Evolutionary conservation across 2,113 vertebrate genomes (phyloP).

Genomic region (Phalacrocorax brasilianus): DNA sequence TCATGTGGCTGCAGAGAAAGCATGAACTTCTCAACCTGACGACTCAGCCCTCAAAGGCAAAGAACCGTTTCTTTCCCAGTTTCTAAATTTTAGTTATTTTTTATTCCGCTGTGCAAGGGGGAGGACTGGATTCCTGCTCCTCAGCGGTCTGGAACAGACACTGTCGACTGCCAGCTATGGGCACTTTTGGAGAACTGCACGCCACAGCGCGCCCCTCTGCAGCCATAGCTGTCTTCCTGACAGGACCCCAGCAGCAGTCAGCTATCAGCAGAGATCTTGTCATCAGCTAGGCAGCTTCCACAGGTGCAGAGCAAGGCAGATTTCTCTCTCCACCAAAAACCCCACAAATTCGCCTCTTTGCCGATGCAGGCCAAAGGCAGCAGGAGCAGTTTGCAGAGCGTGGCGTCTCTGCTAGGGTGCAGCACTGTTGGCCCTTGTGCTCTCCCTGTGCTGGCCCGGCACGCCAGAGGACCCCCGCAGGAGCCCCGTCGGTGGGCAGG

Average conservation of each 20-base stretch:
- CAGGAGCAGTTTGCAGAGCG: not conserved
- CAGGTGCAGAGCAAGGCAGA: not conserved
- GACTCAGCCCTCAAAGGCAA: not conserved
- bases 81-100: not conserved
- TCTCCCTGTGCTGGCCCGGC: not conserved
- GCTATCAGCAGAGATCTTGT: rapidly evolving
- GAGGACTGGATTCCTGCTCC: not conserved
- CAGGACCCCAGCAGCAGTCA: not conserved
- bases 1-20: rapidly evolving
- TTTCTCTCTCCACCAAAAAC: not conserved
- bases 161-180: not conserved
- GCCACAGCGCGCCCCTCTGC: rapidly evolving
- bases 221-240: not conserved
- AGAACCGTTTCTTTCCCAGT: not conserved
- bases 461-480: rapidly evolving
- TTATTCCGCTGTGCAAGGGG: not conserved
- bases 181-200: not conserved
- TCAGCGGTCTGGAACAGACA: not conserved
- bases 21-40: not conserved
- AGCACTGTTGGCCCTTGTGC: rapidly evolving
- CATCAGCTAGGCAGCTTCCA: not conserved
- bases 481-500: rapidly evolving
- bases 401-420: not conserved
- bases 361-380: not conserved
- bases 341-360: rapidly evolving